Conservation (phyloP, 2,113 vertebrate genomes). For the Nycticorax nycticorax region DNA sequence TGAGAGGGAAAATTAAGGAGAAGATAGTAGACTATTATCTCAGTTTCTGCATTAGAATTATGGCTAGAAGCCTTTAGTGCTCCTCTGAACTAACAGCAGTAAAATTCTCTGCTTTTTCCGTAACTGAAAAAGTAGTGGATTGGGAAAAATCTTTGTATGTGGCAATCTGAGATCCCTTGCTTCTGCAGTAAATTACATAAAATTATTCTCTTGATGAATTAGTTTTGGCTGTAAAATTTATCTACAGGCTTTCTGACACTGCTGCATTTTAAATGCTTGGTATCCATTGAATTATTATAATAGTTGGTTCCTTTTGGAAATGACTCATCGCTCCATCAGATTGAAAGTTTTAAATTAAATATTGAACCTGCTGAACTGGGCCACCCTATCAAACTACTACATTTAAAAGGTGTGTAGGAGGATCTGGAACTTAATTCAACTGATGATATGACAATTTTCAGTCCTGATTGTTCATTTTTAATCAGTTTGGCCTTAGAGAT, state of each 20-base stretch:
- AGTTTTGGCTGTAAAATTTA: slow-evolving; percentile 15
- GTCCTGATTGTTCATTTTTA: not conserved
- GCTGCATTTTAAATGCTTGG: slow-evolving; percentile 13
- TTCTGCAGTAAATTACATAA: not conserved
- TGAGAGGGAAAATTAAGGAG: not conserved
- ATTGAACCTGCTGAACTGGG: slow-evolving; percentile 28
- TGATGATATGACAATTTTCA: slow-evolving; percentile 7
- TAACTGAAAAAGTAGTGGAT: not conserved
- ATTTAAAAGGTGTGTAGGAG: slow-evolving; percentile 2
- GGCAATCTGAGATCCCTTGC: not conserved
- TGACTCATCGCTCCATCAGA: slow-evolving; percentile 38
- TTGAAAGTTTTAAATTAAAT: slow-evolving; percentile 54
- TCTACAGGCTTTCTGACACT: slow-evolving; percentile 13
- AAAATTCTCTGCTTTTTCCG: not conserved
- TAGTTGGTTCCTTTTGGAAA: slow-evolving; percentile 33
- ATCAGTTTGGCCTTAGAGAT: not conserved
- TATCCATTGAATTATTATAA: slow-evolving; percentile 36
- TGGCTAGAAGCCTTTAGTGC: not conserved
- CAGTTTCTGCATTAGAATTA: not conserved
- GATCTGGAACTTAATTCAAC: not conserved
- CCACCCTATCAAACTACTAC: not conserved
- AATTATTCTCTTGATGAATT: slow-evolving; percentile 25
- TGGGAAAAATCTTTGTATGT: not conserved
- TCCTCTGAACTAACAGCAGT: not conserved
- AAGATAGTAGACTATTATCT: not conserved